These are phyloP conservation scores for Palythoa caribaeorum DNA, from an alignment of 92 coral and sea anemone species.

Conservation along the genomic window DNA sequence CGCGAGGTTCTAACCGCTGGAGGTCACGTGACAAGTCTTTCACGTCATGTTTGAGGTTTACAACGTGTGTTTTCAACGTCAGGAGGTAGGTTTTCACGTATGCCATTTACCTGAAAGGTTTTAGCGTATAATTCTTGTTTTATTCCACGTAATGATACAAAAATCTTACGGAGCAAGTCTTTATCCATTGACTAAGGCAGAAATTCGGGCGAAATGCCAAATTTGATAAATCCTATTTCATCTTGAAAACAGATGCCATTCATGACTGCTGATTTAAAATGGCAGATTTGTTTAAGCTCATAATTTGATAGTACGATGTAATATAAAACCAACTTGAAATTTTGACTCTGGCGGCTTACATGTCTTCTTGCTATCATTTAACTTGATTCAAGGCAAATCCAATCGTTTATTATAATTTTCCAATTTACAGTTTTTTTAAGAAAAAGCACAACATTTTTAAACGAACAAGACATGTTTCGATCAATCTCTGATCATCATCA, in stretches of 20 bases:
- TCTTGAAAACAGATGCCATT: constrained; percentile 44
- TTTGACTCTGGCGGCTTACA: constrained; percentile 17
- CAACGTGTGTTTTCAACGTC: constrained; percentile 59
- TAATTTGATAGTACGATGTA: constrained; percentile 28
- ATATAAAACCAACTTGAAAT: constrained; percentile 38
- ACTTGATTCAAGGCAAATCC: constrained; percentile 46
- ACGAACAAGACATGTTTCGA: too few relatives aligned
- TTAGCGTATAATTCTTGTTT: constrained; percentile 60
- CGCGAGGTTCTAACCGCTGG: constrained; percentile 48
- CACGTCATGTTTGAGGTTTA: constrained; percentile 50
- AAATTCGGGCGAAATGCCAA: constrained; percentile 46
- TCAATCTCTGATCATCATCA: too few relatives aligned
- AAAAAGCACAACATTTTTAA: too few relatives aligned
- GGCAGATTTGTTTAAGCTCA: constrained; percentile 57
- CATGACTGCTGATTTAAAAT: constrained; percentile 45
- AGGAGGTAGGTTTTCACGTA: constrained; percentile 63
- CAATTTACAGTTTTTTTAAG: constrained; percentile 26
- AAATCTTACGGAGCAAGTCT: constrained; percentile 38
- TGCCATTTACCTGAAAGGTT: constrained; percentile 60
- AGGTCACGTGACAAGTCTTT: constrained; percentile 36
- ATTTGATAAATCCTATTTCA: constrained; percentile 40
- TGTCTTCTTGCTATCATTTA: constrained; percentile 40
- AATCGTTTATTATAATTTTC: constrained; percentile 29
- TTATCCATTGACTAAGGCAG: constrained; percentile 46
- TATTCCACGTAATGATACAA: constrained; percentile 57